Percentiles rank a stretch among this genome's conserved stretches.
phyloP scores from a whole-genome alignment of 2,113 vertebrate genomes.

The Paracanthobrama guichenoti region DNA sequence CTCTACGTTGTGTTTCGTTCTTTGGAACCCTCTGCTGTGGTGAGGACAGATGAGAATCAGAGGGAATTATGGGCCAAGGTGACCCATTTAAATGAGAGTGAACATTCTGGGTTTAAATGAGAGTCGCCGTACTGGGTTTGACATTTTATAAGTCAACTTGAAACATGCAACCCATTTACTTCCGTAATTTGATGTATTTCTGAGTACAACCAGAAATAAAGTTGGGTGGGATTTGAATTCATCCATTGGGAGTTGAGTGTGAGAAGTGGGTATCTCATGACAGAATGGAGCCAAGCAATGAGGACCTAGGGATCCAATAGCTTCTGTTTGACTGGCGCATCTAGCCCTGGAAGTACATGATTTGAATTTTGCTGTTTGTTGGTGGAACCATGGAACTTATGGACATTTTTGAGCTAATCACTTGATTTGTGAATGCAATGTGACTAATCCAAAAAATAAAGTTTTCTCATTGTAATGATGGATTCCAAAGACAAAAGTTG shows the following conservation, averaged over 20 bases:
- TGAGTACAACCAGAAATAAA: slow-evolving; percentile 11
- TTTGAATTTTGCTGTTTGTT: not conserved
- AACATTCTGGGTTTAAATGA: slow-evolving; percentile 25
- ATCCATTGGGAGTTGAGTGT: not conserved
- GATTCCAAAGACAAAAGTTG: not conserved
- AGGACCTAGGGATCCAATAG: not conserved
- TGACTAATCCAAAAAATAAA: not conserved
- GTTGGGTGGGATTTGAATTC: not conserved
- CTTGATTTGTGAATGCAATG: not conserved
- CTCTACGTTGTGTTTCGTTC: not conserved
- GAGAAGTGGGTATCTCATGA: not conserved
- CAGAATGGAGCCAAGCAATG: not conserved
- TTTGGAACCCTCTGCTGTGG: not conserved
- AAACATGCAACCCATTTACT: slow-evolving; percentile 14
- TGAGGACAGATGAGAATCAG: slow-evolving; percentile 28
- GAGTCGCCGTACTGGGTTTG: not conserved
- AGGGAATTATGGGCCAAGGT: slow-evolving; percentile 31
- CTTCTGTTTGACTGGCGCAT: not conserved
- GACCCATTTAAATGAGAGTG: slow-evolving; percentile 28
- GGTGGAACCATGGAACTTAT: not conserved
- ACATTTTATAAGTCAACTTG: slow-evolving; percentile 20
- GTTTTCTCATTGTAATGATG: too few relatives aligned
- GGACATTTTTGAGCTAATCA: not conserved
- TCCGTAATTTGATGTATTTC: not conserved
- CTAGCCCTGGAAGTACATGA: not conserved